Percentiles rank a stretch among this genome's conserved stretches.
Conservation (phyloP, 2,113 vertebrate genomes). For the Sarotherodon lohbergeri region DNA sequence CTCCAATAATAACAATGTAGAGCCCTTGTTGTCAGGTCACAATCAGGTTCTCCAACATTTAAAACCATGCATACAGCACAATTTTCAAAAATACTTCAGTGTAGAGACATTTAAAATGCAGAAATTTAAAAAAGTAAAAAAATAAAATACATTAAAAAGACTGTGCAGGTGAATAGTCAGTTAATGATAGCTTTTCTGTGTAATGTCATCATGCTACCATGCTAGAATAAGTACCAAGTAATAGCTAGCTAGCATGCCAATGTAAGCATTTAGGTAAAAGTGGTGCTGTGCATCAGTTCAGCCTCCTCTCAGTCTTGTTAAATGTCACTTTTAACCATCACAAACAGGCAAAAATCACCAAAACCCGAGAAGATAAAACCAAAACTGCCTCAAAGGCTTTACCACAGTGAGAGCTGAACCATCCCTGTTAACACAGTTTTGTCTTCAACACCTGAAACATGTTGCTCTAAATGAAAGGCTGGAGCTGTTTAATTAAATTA, state of each 20-base stretch:
- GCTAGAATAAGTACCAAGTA: neutral
- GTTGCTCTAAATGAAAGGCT: neutral
- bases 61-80: neutral
- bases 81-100: neutral
- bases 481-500: slow-evolving; percentile 3
- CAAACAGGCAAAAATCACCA: neutral
- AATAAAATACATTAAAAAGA: neutral
- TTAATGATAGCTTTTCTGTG: neutral
- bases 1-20: neutral
- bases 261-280: neutral
- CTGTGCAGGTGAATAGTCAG: neutral
- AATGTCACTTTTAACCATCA: neutral
- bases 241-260: neutral
- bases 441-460: neutral
- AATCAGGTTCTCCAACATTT: neutral
- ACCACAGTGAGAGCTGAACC: neutral
- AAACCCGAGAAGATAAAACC: neutral
- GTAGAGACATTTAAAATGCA: neutral
- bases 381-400: neutral
- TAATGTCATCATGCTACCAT: neutral
- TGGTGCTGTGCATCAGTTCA: neutral
- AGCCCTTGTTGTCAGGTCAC: neutral
- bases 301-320: neutral
- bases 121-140: neutral
- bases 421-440: neutral